These are phyloP conservation scores for Drosophila bipectinata DNA, from an alignment of 1,140 invertebrate species.

Conservation along the genomic window DNA sequence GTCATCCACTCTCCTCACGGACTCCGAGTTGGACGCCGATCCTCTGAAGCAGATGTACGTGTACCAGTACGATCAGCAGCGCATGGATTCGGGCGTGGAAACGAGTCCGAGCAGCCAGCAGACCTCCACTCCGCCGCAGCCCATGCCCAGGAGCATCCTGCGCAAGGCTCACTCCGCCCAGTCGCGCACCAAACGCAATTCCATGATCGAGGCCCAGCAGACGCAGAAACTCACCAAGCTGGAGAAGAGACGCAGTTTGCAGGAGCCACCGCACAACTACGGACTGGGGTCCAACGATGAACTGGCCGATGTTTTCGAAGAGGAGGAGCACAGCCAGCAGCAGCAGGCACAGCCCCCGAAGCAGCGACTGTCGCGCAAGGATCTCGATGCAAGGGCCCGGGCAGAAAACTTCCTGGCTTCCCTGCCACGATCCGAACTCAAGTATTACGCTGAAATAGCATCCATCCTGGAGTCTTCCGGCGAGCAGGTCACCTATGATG, in stretches of 20 bases:
- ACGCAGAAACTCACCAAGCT: conserved; percentile 85
- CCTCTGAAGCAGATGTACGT: conserved; percentile 87
- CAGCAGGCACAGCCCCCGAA: conserved; percentile 84
- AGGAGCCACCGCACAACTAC: conserved; percentile 89
- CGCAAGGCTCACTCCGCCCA: conserved; percentile 75
- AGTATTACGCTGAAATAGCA: conserved; percentile 85
- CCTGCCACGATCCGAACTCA: conserved; percentile 80
- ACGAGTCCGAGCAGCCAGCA: conserved; percentile 58
- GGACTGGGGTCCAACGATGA: conserved; percentile 85
- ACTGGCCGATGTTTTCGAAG: conserved; percentile 86
- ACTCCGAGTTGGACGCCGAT: conserved; percentile 87
- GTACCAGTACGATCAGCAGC: conserved; percentile 91
- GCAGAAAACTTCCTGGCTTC: conserved; percentile 79
- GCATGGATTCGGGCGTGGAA: conserved; percentile 74
- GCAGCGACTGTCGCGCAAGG: conserved; percentile 84
- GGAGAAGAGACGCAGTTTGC: conserved; percentile 88
- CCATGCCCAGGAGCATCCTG: conserved; percentile 83
- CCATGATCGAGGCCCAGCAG: conserved; percentile 91
- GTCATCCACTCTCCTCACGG: conserved; percentile 92
- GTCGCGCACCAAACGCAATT: conserved; percentile 88
- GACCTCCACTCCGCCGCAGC: conserved; percentile 84
- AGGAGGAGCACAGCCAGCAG: conserved; percentile 84
- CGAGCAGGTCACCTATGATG: conserved; percentile 86
- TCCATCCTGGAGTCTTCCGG: conserved; percentile 89
- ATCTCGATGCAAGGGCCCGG: conserved; percentile 75